These are phyloP conservation scores for Poecilia picta DNA, from an alignment of 2,797 vertebrate species.

Conservation along the genomic window DNA sequence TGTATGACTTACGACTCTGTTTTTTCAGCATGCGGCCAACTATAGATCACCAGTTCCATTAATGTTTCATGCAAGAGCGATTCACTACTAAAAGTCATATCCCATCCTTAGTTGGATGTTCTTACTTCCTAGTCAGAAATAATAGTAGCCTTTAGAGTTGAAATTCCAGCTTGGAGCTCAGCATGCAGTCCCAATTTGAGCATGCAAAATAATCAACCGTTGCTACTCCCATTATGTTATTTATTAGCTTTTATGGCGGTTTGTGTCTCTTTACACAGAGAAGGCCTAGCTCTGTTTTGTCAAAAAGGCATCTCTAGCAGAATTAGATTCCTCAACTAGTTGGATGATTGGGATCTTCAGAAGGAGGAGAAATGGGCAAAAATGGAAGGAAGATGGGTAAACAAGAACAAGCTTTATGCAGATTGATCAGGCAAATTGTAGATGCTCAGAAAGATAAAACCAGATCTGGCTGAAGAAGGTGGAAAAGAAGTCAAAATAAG, in stretches of 20 bases:
- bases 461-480: not conserved
- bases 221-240: too few relatives aligned
- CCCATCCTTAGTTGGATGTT: too few relatives aligned
- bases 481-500: not conserved
- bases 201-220: too few relatives aligned
- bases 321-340: not conserved
- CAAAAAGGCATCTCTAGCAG: not conserved
- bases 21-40: not conserved
- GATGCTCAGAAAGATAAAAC: not conserved
- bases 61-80: too few relatives aligned
- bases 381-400: not conserved
- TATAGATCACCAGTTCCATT: not conserved
- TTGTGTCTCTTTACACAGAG: not conserved
- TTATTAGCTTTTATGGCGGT: too few relatives aligned
- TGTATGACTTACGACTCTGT: constrained; percentile 21
- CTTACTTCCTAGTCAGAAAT: too few relatives aligned
- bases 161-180: too few relatives aligned
- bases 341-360: not conserved
- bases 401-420: not conserved
- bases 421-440: not conserved
- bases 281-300: not conserved
- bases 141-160: too few relatives aligned
- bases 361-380: too few relatives aligned
- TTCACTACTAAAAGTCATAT: not conserved
- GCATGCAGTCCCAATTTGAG: too few relatives aligned